A percentile compares a stretch with the other conserved stretches of the same genome.
phyloP scores from a whole-genome alignment of 1,140 invertebrate species.

The Dreissena rostriformis region DNA sequence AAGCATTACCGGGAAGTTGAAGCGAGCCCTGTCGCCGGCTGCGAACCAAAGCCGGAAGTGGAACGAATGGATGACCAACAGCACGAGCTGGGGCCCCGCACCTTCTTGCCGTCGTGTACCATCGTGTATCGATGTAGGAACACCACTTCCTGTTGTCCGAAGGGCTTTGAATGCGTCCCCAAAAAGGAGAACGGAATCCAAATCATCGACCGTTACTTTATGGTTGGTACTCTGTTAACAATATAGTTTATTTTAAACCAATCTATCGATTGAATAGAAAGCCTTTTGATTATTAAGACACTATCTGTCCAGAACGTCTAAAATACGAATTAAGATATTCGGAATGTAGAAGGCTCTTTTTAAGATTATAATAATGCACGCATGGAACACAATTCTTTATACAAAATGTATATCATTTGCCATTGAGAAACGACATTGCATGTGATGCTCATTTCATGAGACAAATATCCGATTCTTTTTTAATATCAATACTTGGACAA shows the following conservation, averaged over 20 bases:
- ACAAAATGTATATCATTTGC: too few relatives aligned
- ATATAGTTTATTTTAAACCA: background rate
- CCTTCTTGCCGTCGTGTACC: slow-evolving; percentile 18
- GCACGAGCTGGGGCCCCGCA: background rate
- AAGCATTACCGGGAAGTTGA: slow-evolving; percentile 17
- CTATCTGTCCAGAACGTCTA: too few relatives aligned
- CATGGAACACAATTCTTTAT: too few relatives aligned
- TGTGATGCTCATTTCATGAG: too few relatives aligned
- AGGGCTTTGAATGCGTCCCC: slow-evolving; percentile 7
- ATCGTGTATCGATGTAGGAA: slow-evolving; percentile 27
- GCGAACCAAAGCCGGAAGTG: slow-evolving; percentile 26
- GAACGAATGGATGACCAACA: slow-evolving; percentile 13
- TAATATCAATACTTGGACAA: too few relatives aligned
- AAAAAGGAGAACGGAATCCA: slow-evolving; percentile 29
- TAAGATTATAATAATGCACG: too few relatives aligned
- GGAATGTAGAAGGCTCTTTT: too few relatives aligned
- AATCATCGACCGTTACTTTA: slow-evolving; percentile 21
- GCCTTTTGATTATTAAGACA: background rate
- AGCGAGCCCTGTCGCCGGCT: background rate
- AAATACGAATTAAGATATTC: too few relatives aligned
- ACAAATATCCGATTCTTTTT: too few relatives aligned
- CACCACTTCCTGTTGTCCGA: slow-evolving; percentile 12
- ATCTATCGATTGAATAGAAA: too few relatives aligned
- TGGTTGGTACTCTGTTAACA: too few relatives aligned
- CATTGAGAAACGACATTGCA: too few relatives aligned